Evolutionary conservation across 2,113 vertebrate genomes (phyloP).

Genomic region (Lota lota): DNA sequence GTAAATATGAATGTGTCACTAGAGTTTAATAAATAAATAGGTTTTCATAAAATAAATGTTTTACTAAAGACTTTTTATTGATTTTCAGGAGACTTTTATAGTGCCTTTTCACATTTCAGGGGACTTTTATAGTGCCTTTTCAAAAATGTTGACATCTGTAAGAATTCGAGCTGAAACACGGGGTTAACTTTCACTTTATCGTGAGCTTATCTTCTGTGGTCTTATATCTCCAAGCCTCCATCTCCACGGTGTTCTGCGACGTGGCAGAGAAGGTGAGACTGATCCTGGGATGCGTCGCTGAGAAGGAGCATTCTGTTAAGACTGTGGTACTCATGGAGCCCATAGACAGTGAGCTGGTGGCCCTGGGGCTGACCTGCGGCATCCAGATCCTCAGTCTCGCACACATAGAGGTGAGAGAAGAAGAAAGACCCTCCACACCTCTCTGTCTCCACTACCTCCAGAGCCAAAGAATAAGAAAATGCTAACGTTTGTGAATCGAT

Average conservation of each 20-base stretch:
- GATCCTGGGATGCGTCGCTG: constrained; percentile 77
- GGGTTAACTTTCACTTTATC: neutral
- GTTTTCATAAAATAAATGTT: too few relatives aligned
- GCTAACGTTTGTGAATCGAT: too few relatives aligned
- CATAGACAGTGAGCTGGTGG: constrained; percentile 76
- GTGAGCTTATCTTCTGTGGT: neutral
- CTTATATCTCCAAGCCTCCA: constrained; percentile 68
- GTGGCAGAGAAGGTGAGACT: constrained; percentile 81
- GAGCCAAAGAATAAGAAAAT: neutral
- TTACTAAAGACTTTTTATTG: too few relatives aligned
- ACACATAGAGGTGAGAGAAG: constrained; percentile 80
- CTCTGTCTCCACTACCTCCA: neutral
- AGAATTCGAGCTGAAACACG: too few relatives aligned
- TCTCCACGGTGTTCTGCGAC: constrained; percentile 89
- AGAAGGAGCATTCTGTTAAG: constrained; percentile 75
- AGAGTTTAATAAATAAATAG: too few relatives aligned
- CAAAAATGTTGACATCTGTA: neutral
- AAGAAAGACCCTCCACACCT: neutral
- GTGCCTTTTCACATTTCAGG: too few relatives aligned
- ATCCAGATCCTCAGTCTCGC: constrained; percentile 83
- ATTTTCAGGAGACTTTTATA: too few relatives aligned
- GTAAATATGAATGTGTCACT: too few relatives aligned
- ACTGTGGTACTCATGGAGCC: constrained; percentile 84
- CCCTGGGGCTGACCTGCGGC: constrained; percentile 75
- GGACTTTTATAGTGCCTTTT: too few relatives aligned